phyloP scores from a whole-genome alignment of 1,140 invertebrate genomes.

The Drosophila ohnishii region DNA sequence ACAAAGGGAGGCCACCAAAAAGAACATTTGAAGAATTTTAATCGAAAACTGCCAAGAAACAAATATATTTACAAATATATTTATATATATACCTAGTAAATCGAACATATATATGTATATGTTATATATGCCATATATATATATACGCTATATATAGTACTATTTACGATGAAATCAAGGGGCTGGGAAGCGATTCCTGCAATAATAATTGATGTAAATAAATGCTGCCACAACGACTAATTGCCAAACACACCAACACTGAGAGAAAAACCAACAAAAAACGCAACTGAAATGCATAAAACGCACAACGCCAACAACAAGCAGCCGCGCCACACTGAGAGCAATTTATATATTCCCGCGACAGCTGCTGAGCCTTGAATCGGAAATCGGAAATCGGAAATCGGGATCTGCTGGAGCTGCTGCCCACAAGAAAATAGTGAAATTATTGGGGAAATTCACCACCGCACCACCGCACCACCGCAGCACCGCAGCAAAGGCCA shows the following conservation, averaged over 20 bases:
- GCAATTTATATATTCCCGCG: constrained; percentile 8
- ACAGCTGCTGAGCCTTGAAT: constrained; percentile 40
- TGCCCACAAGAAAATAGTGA: constrained; percentile 9
- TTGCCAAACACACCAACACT: constrained; percentile 27
- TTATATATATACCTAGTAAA: constrained; percentile 58
- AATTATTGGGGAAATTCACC: constrained; percentile 23
- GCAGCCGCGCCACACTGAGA: constrained; percentile 16
- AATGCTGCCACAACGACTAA: constrained; percentile 65
- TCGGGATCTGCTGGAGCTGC: not conserved
- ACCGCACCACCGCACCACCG: constrained; percentile 14
- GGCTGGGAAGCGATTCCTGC: constrained; percentile 11
- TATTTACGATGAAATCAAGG: constrained; percentile 15
- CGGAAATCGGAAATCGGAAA: not conserved
- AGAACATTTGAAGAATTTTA: constrained; percentile 74
- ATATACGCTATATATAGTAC: constrained; percentile 11
- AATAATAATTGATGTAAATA: constrained; percentile 75
- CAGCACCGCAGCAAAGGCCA: constrained; percentile 33
- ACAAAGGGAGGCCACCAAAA: constrained; percentile 40
- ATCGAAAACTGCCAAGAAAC: constrained; percentile 75
- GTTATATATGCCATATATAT: too few species aligned
- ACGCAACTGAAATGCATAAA: constrained; percentile 50
- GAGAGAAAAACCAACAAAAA: constrained; percentile 21
- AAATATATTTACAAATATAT: constrained; percentile 52
- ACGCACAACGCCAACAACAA: constrained; percentile 55
- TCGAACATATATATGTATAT: constrained; percentile 16